Percentiles rank a stretch among this genome's conserved stretches.
These are phyloP conservation scores for Belonocnema kinseyi DNA, from an alignment of 1,140 invertebrate genomes.

Conservation along the genomic window DNA sequence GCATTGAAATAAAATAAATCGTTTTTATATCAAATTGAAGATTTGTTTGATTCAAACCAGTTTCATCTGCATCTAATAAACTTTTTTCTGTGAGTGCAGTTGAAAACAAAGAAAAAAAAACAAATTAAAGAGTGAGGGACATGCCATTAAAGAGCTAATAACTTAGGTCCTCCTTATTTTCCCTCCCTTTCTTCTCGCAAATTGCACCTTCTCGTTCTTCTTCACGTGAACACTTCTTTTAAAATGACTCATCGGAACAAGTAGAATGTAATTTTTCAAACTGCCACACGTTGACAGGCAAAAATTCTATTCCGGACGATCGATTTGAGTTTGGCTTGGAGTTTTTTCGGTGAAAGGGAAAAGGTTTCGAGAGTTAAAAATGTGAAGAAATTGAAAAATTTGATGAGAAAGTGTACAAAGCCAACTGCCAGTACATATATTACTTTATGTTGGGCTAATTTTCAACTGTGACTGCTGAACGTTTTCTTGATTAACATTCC, in stretches of 20 bases:
- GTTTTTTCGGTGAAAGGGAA: background rate
- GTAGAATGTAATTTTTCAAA: background rate
- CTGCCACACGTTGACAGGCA: background rate
- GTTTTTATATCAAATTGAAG: too few species aligned
- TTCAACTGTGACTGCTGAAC: background rate
- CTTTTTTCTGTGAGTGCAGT: too few species aligned
- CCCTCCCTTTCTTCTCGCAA: background rate
- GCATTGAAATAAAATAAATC: too few species aligned
- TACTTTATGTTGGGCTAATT: conserved; percentile 35
- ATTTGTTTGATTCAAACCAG: too few species aligned
- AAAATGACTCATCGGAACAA: background rate
- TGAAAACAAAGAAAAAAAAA: too few species aligned
- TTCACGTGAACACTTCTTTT: background rate
- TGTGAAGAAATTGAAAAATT: background rate
- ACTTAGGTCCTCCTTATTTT: too few species aligned
- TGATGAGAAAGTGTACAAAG: conserved; percentile 14
- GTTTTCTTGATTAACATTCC: conserved; percentile 55
- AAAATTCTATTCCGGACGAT: background rate
- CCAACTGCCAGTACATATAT: conserved; percentile 39
- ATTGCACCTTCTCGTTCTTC: background rate
- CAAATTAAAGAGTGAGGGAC: too few species aligned
- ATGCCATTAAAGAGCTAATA: too few species aligned
- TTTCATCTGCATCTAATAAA: too few species aligned
- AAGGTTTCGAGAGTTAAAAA: background rate
- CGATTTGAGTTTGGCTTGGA: background rate